Percentiles rank a stretch among this genome's conserved stretches.
These are phyloP conservation scores for Ischnus inquisitorius DNA, from an alignment of 2,888 invertebrate species.

Conservation along the genomic window DNA sequence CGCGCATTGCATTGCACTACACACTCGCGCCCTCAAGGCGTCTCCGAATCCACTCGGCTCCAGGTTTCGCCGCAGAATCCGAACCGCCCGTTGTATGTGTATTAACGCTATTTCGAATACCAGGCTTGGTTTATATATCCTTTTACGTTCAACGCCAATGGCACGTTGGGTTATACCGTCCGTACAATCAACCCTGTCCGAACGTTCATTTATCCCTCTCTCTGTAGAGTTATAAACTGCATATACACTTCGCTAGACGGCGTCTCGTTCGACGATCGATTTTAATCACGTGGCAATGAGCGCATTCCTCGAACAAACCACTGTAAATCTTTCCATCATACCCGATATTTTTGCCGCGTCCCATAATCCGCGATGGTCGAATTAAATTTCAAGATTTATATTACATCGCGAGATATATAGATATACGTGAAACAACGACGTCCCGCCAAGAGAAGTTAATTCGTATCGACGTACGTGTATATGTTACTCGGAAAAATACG, in stretches of 20 bases:
- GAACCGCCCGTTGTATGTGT: constrained; percentile 62
- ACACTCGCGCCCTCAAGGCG: constrained; percentile 67
- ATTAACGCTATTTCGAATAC: constrained; percentile 76
- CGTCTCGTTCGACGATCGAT: constrained; percentile 25
- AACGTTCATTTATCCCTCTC: constrained; percentile 4
- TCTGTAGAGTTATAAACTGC: not conserved
- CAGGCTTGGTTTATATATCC: constrained; percentile 66
- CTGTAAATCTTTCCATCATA: constrained; percentile 54
- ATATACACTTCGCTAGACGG: constrained; percentile 11
- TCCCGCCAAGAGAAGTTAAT: constrained; percentile 55
- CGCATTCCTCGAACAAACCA: constrained; percentile 63
- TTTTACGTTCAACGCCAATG: constrained; percentile 69
- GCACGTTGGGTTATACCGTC: constrained; percentile 48
- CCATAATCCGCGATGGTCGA: constrained; percentile 66
- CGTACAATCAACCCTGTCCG: constrained; percentile 56
- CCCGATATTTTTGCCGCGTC: constrained; percentile 42
- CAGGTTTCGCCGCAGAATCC: constrained; percentile 67
- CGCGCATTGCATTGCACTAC: constrained; percentile 60
- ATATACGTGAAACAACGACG: not conserved
- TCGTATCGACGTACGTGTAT: constrained; percentile 63
- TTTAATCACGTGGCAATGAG: constrained; percentile 64
- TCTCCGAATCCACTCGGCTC: constrained; percentile 56
- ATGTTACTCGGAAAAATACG: constrained; percentile 46
- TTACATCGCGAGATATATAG: constrained; percentile 51
- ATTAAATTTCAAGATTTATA: constrained; percentile 70